Evolutionary conservation across 2,797 vertebrate species (phyloP).

Genomic region (Varecia variegata): DNA sequence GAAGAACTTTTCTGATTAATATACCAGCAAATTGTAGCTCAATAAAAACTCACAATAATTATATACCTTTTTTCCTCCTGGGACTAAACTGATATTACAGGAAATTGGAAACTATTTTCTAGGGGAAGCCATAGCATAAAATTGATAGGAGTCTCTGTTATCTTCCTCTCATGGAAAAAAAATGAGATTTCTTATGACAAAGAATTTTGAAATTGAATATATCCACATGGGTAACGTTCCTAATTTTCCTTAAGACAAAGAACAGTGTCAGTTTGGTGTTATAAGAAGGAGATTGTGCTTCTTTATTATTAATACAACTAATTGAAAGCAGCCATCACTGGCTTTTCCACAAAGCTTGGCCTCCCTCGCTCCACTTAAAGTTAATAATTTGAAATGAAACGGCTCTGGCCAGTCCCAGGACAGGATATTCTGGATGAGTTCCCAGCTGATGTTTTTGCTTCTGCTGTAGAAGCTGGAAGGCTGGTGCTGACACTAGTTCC

Average conservation of each 20-base stretch:
- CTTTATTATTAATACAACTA: background rate
- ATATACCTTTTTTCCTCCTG: background rate
- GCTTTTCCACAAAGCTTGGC: background rate
- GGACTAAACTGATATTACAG: background rate
- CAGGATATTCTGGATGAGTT: background rate
- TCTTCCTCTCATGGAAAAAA: background rate
- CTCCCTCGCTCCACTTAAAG: background rate
- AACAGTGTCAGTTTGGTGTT: background rate
- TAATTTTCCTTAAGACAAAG: background rate
- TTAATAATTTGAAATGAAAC: background rate
- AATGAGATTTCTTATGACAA: background rate
- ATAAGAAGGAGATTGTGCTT: background rate
- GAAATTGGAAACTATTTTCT: background rate
- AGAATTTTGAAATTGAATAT: background rate
- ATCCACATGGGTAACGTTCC: background rate
- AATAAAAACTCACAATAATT: background rate
- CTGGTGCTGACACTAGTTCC: background rate
- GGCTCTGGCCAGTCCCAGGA: background rate
- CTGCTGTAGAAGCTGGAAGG: background rate
- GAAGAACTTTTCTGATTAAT: background rate
- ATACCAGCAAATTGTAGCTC: background rate
- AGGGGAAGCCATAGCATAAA: background rate
- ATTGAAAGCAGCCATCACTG: background rate
- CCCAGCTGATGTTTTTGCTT: background rate
- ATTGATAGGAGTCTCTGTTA: background rate